A percentile compares a stretch with the other conserved stretches of the same genome.
phyloP scores from a whole-genome alignment of 2,113 vertebrate genomes.

The Callipepla squamata region DNA sequence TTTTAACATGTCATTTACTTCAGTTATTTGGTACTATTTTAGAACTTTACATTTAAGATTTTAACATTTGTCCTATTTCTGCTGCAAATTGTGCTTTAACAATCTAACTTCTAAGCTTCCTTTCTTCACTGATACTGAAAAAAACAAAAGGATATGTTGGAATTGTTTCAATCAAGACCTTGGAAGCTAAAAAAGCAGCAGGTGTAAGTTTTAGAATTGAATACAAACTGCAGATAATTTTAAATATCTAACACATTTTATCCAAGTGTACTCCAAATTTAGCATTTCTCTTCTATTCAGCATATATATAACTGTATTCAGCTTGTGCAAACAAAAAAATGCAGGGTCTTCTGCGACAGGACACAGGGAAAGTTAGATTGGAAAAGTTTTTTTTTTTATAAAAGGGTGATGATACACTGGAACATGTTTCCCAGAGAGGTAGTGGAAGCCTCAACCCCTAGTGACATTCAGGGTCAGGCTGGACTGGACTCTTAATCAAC shows the following conservation, averaged over 20 bases:
- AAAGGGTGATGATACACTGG: too few species aligned
- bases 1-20: constrained; percentile 56
- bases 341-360: background rate
- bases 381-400: too few species aligned
- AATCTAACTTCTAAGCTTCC: constrained; percentile 48
- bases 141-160: constrained; percentile 27
- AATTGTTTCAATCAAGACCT: background rate
- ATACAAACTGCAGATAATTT: background rate
- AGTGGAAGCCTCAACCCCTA: too few species aligned
- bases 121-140: constrained; percentile 52
- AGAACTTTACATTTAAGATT: constrained; percentile 71
- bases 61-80: constrained; percentile 57
- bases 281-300: background rate
- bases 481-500: too few species aligned
- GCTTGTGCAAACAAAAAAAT: background rate
- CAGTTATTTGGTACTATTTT: constrained; percentile 58
- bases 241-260: background rate
- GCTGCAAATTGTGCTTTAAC: constrained; percentile 27
- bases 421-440: too few species aligned
- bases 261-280: background rate
- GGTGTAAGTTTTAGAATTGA: background rate
- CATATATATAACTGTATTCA: background rate
- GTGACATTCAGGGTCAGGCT: too few species aligned
- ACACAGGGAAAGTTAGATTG: too few species aligned
- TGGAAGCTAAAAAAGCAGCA: background rate